Percentiles rank a stretch among this genome's conserved stretches.
phyloP scores from a whole-genome alignment of 2,888 invertebrate genomes.

The Tineola bisselliella region DNA sequence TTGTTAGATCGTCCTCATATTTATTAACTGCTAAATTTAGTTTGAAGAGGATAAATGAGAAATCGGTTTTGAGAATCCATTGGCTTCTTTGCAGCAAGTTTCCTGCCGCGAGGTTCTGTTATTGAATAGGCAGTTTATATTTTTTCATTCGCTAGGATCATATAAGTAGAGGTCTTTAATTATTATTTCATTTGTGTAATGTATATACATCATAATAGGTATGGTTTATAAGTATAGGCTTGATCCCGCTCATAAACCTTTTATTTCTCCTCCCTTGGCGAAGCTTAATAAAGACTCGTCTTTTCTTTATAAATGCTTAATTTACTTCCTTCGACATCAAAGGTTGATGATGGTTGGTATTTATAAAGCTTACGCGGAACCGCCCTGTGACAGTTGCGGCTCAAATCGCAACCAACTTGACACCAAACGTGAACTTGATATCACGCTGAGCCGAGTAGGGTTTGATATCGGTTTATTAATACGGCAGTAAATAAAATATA shows the following conservation, averaged over 20 bases:
- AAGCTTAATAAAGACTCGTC: neutral
- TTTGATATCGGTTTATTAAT: too few relatives aligned
- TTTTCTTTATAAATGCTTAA: neutral
- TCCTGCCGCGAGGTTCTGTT: neutral
- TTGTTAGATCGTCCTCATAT: neutral
- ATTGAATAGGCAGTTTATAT: conserved; percentile 28
- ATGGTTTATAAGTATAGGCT: too few relatives aligned
- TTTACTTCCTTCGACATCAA: neutral
- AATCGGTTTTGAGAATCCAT: conserved; percentile 11
- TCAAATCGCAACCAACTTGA: too few relatives aligned
- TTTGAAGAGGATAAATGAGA: conserved; percentile 13
- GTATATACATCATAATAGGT: too few relatives aligned
- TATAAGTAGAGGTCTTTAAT: too few relatives aligned
- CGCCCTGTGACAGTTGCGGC: too few relatives aligned
- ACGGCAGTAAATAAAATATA: too few relatives aligned
- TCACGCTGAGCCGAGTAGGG: too few relatives aligned
- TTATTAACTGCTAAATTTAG: conserved; percentile 1
- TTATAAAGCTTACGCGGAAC: too few relatives aligned
- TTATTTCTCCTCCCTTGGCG: neutral
- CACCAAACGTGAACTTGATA: too few relatives aligned
- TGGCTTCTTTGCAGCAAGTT: neutral
- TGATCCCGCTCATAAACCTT: neutral
- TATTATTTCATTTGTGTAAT: too few relatives aligned
- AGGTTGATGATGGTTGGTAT: neutral
- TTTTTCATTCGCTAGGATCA: conserved; percentile 17